Percentiles rank a stretch among this genome's conserved stretches.
Conservation (phyloP, 64 coral and sea anemone species). For the Pocillopora damicornis region DNA sequence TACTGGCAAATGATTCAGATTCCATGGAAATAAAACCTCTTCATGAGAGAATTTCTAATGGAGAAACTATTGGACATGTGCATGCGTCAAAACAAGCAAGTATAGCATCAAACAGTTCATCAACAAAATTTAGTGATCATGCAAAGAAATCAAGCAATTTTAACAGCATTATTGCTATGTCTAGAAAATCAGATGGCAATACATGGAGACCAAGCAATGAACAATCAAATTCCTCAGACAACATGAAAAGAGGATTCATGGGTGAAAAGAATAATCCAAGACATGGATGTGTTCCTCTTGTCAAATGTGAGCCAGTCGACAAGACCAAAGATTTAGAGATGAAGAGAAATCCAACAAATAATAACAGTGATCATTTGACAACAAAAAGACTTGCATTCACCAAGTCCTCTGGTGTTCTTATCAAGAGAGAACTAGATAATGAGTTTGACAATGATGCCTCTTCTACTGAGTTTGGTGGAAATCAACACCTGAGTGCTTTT, state of each 20-base stretch:
- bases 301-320: not conserved
- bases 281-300: not conserved
- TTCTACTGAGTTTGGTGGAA: not conserved
- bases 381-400: not conserved
- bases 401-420: not conserved
- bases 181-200: not conserved
- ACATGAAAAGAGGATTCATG: not conserved
- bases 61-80: not conserved
- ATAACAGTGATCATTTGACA: not conserved
- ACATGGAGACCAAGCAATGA: not conserved
- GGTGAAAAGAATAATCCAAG: not conserved
- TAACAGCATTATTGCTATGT: not conserved
- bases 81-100: not conserved
- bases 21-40: slow-evolving; percentile 35
- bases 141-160: not conserved
- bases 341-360: not conserved
- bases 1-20: not conserved
- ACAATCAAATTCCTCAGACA: not conserved
- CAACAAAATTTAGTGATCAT: not conserved
- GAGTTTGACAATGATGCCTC: not conserved
- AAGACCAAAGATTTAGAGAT: not conserved
- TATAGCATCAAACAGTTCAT: not conserved
- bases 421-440: not conserved
- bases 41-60: not conserved
- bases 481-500: not conserved